phyloP scores from a whole-genome alignment of 2,797 vertebrate species.

The Luscinia luscinia region DNA sequence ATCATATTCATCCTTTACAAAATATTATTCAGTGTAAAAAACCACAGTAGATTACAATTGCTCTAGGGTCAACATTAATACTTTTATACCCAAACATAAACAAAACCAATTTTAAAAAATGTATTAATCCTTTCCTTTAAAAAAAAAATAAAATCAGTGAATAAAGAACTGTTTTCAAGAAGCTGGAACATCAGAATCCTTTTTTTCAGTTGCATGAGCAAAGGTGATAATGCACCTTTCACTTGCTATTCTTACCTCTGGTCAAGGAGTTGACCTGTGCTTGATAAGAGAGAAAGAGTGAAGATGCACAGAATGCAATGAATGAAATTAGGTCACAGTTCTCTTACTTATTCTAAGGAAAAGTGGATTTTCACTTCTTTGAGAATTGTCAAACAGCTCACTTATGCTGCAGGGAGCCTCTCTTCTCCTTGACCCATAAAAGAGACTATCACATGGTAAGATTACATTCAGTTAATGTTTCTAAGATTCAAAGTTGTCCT shows the following conservation, averaged over 20 bases:
- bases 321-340: neutral
- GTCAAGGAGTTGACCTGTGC: neutral
- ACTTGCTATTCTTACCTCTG: neutral
- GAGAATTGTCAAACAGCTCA: neutral
- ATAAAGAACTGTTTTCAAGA: neutral
- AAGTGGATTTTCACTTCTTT: conserved; percentile 13
- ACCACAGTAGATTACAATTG: neutral
- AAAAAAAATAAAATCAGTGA: neutral
- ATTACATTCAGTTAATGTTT: neutral
- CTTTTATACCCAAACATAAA: neutral
- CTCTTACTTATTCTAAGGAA: neutral
- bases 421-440: neutral
- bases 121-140: neutral
- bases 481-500: neutral
- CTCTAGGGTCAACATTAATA: neutral
- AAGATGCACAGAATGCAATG: neutral
- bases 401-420: neutral
- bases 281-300: neutral
- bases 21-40: neutral
- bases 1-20: neutral
- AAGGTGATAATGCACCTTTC: neutral
- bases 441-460: neutral
- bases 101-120: accelerated
- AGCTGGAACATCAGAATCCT: neutral
- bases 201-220: neutral